phyloP scores from a whole-genome alignment of 1,140 invertebrate species.

The Nasonia vitripennis region DNA sequence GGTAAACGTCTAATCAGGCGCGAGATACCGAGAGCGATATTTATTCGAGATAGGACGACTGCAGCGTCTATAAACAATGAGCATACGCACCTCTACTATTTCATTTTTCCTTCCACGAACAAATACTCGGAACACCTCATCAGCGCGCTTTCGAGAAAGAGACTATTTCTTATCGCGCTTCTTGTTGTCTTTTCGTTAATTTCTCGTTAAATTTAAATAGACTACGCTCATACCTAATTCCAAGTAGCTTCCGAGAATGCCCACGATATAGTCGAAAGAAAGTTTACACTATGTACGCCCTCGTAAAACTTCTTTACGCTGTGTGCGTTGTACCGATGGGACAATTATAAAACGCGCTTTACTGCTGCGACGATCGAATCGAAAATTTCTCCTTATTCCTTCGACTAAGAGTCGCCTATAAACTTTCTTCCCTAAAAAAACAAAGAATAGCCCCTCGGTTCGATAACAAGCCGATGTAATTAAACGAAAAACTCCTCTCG shows the following conservation, averaged over 20 bases:
- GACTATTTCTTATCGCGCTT: not conserved
- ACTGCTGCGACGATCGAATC: not conserved
- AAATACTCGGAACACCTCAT: too few relatives aligned
- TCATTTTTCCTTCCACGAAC: not conserved
- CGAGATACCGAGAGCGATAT: not conserved
- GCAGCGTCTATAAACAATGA: not conserved
- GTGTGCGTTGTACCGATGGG: not conserved
- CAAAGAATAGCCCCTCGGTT: too few relatives aligned
- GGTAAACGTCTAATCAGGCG: not conserved
- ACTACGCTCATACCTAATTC: not conserved
- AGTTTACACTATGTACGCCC: not conserved
- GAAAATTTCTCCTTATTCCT: not conserved
- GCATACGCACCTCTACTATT: not conserved
- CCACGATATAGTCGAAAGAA: not conserved
- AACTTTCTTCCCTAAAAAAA: not conserved
- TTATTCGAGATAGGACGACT: not conserved
- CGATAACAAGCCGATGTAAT: too few relatives aligned
- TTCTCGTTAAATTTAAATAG: not conserved
- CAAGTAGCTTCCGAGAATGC: not conserved
- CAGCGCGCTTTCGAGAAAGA: too few relatives aligned
- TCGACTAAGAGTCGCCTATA: not conserved
- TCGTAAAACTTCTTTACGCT: not conserved
- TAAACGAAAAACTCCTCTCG: too few relatives aligned
- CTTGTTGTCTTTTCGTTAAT: not conserved
- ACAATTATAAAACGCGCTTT: not conserved